Percentiles rank a stretch among this genome's conserved stretches.
These are phyloP conservation scores for Leptoclinus maculatus DNA, from an alignment of 2,797 vertebrate species.

Conservation along the genomic window DNA sequence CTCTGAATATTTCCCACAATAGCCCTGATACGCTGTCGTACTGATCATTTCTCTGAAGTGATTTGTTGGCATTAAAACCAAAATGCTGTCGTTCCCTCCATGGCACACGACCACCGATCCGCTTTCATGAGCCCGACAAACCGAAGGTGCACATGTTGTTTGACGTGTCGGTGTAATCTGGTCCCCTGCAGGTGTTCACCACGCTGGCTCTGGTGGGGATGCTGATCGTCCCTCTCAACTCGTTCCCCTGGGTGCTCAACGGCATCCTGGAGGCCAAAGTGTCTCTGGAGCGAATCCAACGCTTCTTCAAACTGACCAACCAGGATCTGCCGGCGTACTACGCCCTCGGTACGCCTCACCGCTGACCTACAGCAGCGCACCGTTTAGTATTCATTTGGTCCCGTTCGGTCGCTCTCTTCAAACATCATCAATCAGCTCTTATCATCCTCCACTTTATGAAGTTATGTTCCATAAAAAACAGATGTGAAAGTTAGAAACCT, in stretches of 20 bases:
- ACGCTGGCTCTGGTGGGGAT: constrained; percentile 93
- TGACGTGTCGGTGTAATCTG: too few species aligned
- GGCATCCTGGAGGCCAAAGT: constrained; percentile 94
- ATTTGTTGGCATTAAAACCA: too few species aligned
- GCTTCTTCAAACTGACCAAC: constrained; percentile 88
- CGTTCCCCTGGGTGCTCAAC: constrained; percentile 96
- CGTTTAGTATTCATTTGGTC: neutral
- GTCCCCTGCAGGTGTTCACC: constrained; percentile 90
- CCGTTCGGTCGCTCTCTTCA: too few species aligned
- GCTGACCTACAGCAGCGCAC: neutral
- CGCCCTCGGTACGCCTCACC: constrained; percentile 80
- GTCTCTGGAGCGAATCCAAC: constrained; percentile 93
- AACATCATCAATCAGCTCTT: neutral
- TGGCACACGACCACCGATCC: too few species aligned
- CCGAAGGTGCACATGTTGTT: too few species aligned
- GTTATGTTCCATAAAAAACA: too few species aligned
- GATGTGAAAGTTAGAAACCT: too few species aligned
- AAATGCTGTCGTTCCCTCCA: too few species aligned
- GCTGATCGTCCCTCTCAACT: constrained; percentile 94
- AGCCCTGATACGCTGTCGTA: too few species aligned
- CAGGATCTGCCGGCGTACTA: constrained; percentile 90
- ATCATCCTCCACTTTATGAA: neutral
- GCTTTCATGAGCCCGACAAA: too few species aligned
- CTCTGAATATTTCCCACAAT: too few species aligned
- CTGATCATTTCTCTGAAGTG: too few species aligned